phyloP scores from a whole-genome alignment of 2,113 vertebrate species.

The Chitala chitala region DNA sequence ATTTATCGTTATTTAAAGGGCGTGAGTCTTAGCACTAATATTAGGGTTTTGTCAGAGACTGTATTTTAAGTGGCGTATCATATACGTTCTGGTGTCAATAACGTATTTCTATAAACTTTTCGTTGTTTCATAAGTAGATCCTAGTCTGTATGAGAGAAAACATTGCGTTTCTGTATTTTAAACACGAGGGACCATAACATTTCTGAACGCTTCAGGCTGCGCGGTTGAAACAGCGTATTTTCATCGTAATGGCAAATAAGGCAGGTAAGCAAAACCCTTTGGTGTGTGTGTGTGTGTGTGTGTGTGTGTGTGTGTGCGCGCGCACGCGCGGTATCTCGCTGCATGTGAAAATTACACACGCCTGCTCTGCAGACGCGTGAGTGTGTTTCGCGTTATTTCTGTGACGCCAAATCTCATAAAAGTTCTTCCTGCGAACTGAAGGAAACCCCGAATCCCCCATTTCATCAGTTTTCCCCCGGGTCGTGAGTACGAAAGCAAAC shows the following conservation, averaged over 20 bases:
- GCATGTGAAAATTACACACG: neutral
- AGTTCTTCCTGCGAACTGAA: constrained; percentile 6
- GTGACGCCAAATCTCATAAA: constrained; percentile 1
- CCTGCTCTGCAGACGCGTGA: neutral
- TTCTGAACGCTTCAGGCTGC: constrained; percentile 65
- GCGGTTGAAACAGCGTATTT: constrained; percentile 53
- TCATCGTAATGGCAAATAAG: constrained; percentile 19
- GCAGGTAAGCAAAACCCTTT: neutral
- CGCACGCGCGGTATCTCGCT: neutral
- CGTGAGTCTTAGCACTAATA: neutral
- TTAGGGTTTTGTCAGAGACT: neutral
- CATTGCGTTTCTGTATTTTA: no score
- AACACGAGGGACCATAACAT: constrained; percentile 34
- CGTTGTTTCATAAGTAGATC: constrained; percentile 29
- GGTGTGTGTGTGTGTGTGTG: no score
- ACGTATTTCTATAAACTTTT: constrained; percentile 46
- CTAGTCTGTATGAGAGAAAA: no score
- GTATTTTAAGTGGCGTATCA: no score
- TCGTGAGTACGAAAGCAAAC: constrained; percentile 9
- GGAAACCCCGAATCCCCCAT: neutral
- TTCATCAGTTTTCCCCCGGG: constrained; percentile 18
- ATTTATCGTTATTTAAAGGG: neutral
- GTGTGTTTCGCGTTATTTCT: neutral
- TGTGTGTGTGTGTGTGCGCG: no score
- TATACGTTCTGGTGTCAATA: neutral